Evolutionary conservation across 2,888 invertebrate genomes (phyloP), one percentile per base, ranked within the genome.

Genomic region (Yponomeuta cagnagella): DNA sequence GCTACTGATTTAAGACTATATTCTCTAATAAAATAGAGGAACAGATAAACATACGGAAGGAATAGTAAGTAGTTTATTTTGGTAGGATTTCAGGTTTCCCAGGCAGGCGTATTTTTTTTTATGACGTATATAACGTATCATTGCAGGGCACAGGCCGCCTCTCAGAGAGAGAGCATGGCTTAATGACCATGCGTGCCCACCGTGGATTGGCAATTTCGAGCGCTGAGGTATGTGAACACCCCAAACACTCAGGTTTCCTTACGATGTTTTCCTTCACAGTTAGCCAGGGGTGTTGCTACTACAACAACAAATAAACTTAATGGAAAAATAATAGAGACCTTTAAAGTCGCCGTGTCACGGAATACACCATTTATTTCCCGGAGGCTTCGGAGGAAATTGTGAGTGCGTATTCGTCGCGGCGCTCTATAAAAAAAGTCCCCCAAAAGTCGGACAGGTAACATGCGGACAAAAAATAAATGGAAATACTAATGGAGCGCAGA

Each of bases 391-490:
- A 88, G 88, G 87, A 90, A 89, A 90, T 89, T 89, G 84, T 80
- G 43, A 43, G 43, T 43, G 43, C 43, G 90, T 90, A 89, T 91
- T 88, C 90, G 91, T 89, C 89, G 90, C 85, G 85, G 81, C 83
- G 81, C 81, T 23, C 23, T 86, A 86, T 83, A 90, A 90, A 90
- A 90, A 91, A 88, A 84, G 86, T 81, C 87, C 88, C 89, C 90
- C 87, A 83, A 87, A 90, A 89, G 84, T 89, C 82, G 86, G 89
- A 90, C 67, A 91, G 63, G 71, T 71, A 91, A 86, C 90, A 90
- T 89, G 91, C 89, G 91, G 91, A 92, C 91, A 92, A 91, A 90
- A 91, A 92, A 92, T 91, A 90, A 43, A 43, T 43, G 90, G 90
- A 92, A 89, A 90, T 89, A 90, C 92, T 92, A 92, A 92, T 91